Evolutionary conservation across 2,888 invertebrate genomes (phyloP).

Genomic region (Dynastes hyllus): DNA sequence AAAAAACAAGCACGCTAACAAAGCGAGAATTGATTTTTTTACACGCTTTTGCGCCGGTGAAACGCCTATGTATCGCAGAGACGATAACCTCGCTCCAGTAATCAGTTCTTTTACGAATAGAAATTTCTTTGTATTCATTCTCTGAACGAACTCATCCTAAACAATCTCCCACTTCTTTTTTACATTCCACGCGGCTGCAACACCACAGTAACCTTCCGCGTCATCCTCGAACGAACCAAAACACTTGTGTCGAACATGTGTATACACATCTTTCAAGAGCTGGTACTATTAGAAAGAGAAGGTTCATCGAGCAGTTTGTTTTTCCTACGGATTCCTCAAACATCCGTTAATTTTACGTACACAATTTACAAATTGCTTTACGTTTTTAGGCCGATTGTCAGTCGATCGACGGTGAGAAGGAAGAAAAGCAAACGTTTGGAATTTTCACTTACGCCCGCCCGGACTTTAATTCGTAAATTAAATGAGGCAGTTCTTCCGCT

Average conservation of each 20-base stretch:
- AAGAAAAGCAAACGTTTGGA: not conserved
- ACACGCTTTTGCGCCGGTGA: too few species aligned
- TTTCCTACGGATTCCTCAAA: conserved; percentile 35
- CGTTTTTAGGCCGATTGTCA: not conserved
- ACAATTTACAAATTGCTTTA: conserved; percentile 14
- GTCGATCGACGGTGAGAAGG: not conserved
- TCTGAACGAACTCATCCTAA: not conserved
- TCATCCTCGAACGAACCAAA: not conserved
- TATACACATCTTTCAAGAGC: not conserved
- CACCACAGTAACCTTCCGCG: not conserved
- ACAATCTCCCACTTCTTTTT: not conserved
- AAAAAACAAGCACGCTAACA: too few species aligned
- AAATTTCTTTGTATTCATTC: not conserved
- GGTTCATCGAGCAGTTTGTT: conserved; percentile 7
- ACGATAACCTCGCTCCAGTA: too few species aligned
- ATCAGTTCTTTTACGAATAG: too few species aligned
- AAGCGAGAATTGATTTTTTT: too few species aligned
- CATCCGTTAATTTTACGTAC: conserved; percentile 29
- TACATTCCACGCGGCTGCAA: not conserved
- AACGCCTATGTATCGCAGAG: too few species aligned
- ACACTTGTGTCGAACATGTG: conserved; percentile 17
- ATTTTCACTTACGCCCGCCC: not conserved
- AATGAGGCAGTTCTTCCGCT: not conserved
- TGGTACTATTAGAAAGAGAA: not conserved
- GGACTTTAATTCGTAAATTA: not conserved